Conservation (phyloP, 2,797 vertebrate species). For the Limosa lapponica region DNA sequence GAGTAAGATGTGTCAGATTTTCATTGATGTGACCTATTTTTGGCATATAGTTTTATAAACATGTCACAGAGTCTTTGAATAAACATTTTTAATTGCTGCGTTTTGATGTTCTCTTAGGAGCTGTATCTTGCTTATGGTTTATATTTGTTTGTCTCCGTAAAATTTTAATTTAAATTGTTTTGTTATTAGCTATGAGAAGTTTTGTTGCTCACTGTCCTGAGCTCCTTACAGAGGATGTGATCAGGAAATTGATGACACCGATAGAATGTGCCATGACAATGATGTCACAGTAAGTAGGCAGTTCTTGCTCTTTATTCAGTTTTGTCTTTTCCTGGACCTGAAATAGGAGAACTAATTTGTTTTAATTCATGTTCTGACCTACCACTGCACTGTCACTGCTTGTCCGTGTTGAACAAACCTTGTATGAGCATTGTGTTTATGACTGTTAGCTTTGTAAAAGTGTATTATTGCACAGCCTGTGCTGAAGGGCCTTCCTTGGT, state of each 20-base stretch:
- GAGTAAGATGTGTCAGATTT: background rate
- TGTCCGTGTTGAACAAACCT: background rate
- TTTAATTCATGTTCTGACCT: background rate
- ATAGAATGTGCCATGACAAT: conserved; percentile 99
- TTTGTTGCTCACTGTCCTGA: conserved; percentile 99
- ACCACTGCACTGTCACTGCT: background rate
- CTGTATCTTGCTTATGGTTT: background rate
- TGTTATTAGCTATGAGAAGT: conserved; percentile 92
- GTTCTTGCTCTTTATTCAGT: background rate
- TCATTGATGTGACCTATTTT: background rate
- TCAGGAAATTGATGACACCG: conserved; percentile 96
- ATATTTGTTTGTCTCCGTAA: background rate
- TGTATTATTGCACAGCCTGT: background rate
- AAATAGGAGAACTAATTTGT: background rate
- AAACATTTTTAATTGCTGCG: background rate
- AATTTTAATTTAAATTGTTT: conserved; percentile 10
- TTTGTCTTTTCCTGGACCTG: background rate
- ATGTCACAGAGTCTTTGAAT: background rate
- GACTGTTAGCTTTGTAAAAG: background rate
- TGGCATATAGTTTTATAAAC: background rate
- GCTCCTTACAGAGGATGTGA: conserved; percentile 96
- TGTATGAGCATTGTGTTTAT: background rate
- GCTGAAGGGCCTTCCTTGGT: background rate
- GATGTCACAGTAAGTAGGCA: conserved; percentile 97
- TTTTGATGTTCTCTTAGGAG: background rate